Base-by-base conservation (phyloP, 2,113 vertebrate species). In the Rutilus rutilus region DNA sequence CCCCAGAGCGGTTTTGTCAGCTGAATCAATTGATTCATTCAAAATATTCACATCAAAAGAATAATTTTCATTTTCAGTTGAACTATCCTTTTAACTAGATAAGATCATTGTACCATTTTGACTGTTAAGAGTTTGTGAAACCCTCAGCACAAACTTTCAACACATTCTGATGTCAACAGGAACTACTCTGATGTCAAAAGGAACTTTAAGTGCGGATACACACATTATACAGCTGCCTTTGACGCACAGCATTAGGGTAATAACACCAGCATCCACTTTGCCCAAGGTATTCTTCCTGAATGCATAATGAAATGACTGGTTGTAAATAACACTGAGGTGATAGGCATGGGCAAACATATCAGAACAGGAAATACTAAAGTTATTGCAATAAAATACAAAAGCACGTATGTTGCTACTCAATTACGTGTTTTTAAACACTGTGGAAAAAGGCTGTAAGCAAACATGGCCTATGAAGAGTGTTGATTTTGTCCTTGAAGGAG, bases 81-180 rank as follows among this genome's bases (percentile, higher is more conserved):
- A 71, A n/a, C 36, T 42, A 10, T 39, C 21, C 42, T 14, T 75
- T 75, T 75, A 75, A 75, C n/a, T 57, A 36, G 75, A 78, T 78
- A 39, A 78, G 52, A 59, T 78, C 67, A 42, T 6, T 17, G 42
- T 17, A 15, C 39, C 23, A 15, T 15, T n/a, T 17, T 7, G n/a
- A 50, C 12, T 75, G 1, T 17, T 52, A 6, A 14, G 1, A 17
- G 5, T 25, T 25, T 75, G 33, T 25, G 17, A n/a, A 60, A 79
- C 12, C 0, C 14, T 39, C 2, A 25, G 8, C n/a, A 25, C 10
- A 64, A 27, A 75, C 54, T 42, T 79, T 60, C 33, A 79, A 62
- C 77, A 79, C 36, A 15, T 14, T 39, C 2, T 3, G 10, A 3
- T 42, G 42, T 27, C 42, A 14, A 27, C 25, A 14, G 6, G n/a